Percentiles rank a stretch among this genome's conserved stretches.
Evolutionary conservation across 1,140 invertebrate species (phyloP).

Genomic region (Trypoxylus dichotomus): DNA sequence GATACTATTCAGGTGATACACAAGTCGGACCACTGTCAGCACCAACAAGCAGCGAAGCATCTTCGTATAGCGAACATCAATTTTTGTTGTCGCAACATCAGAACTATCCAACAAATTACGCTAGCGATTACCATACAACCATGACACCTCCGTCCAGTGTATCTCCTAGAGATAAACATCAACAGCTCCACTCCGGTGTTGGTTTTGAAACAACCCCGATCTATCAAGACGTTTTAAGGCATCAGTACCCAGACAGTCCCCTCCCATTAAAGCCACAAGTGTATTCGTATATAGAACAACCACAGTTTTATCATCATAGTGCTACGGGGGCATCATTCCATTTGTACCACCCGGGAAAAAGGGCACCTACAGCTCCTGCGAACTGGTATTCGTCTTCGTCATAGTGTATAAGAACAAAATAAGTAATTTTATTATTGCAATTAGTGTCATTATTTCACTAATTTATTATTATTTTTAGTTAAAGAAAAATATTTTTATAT

Average conservation of each 20-base stretch:
- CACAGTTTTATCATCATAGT: constrained; percentile 80
- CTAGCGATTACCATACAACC: constrained; percentile 82
- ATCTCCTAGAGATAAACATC: constrained; percentile 86
- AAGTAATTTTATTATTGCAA: constrained; percentile 40
- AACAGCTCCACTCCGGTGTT: constrained; percentile 57
- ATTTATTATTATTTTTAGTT: constrained; percentile 32
- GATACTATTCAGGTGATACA: constrained; percentile 49
- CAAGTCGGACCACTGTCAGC: constrained; percentile 76
- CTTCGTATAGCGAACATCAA: constrained; percentile 69
- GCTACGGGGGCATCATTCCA: constrained; percentile 78
- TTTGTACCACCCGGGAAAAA: constrained; percentile 79
- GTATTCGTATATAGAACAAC: constrained; percentile 76
- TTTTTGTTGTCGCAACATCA: constrained; percentile 66
- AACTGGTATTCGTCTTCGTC: constrained; percentile 78
- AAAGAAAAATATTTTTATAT: constrained; percentile 36
- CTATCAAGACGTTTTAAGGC: constrained; percentile 62
- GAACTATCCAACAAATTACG: constrained; percentile 65
- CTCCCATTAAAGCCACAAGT: constrained; percentile 89
- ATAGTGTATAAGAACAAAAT: constrained; percentile 53
- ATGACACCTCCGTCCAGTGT: constrained; percentile 96
- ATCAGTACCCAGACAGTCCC: constrained; percentile 69
- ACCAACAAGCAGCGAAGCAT: constrained; percentile 79
- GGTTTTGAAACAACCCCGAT: constrained; percentile 52
- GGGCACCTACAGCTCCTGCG: constrained; percentile 59
- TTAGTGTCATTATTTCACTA: constrained; percentile 41